Conservation (phyloP, 2,888 invertebrate species). For the Colletes collaris region DNA sequence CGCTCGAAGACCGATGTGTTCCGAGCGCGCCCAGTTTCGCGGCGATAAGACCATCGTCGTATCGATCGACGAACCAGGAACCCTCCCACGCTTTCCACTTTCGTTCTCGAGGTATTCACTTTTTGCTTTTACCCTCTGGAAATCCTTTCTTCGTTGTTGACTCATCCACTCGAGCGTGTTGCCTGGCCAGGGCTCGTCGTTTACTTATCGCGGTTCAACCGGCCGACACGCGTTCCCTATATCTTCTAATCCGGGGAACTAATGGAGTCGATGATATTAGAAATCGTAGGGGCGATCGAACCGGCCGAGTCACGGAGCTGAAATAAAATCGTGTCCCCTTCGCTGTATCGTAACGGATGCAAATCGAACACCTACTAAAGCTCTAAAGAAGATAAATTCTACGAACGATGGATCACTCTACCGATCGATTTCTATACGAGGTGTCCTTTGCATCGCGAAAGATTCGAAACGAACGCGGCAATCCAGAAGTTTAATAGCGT, state of each 20-base stretch:
- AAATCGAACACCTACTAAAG: no score
- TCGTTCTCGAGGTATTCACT: conserved; percentile 24
- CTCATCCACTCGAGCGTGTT: conserved; percentile 15
- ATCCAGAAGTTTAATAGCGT: no score
- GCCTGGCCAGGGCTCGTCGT: conserved; percentile 2
- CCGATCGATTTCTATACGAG: no score
- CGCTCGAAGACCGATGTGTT: conserved; percentile 11
- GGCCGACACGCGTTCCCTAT: conserved; percentile 12
- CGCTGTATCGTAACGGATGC: no score
- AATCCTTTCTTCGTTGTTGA: conserved; percentile 44
- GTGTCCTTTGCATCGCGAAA: no score
- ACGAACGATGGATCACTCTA: no score
- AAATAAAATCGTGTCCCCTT: no score
- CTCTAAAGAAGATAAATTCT: no score
- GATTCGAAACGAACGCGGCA: no score
- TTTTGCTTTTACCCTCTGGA: conserved; percentile 25
- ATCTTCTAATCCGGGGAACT: not conserved
- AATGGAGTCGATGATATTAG: not conserved
- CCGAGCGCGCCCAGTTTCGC: conserved; percentile 9
- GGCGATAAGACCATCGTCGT: conserved; percentile 22
- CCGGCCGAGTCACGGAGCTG: not conserved
- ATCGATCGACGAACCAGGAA: conserved; percentile 34
- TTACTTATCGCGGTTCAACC: conserved; percentile 12
- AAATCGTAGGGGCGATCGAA: not conserved
- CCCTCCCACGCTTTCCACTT: conserved; percentile 11